These are phyloP conservation scores for Yponomeuta plumbellus DNA, from an alignment of 2,888 invertebrate species.

Conservation along the genomic window DNA sequence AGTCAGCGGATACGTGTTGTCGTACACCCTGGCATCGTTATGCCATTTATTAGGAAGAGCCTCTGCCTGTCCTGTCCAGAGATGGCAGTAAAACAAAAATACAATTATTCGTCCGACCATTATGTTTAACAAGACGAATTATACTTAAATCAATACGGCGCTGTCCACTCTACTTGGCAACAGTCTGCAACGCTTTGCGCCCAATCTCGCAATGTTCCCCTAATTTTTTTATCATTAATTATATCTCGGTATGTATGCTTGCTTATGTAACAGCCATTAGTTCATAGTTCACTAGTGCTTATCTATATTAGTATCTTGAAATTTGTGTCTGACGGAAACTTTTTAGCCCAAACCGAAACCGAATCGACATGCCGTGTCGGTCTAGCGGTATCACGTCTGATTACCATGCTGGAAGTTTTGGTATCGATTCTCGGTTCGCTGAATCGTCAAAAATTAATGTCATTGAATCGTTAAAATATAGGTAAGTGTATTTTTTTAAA, in stretches of 20 bases:
- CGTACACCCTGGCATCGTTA: slow-evolving; percentile 73
- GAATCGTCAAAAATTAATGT: too few relatives aligned
- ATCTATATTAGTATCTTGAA: not conserved
- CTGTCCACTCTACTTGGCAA: slow-evolving; percentile 93
- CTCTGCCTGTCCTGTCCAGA: slow-evolving; percentile 46
- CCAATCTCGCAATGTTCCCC: slow-evolving; percentile 82
- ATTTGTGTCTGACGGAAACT: too few relatives aligned
- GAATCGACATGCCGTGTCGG: too few relatives aligned
- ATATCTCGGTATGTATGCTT: slow-evolving; percentile 55
- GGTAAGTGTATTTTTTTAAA: too few relatives aligned
- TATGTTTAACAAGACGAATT: slow-evolving; percentile 82
- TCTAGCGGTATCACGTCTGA: too few relatives aligned
- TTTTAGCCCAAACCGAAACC: too few relatives aligned
- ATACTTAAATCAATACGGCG: slow-evolving; percentile 89
- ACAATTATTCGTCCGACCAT: slow-evolving; percentile 80
- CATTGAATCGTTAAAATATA: too few relatives aligned
- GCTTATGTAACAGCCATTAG: slow-evolving; percentile 55
- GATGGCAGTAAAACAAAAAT: slow-evolving; percentile 80
- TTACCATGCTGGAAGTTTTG: too few relatives aligned
- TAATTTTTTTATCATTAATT: slow-evolving; percentile 63
- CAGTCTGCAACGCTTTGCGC: slow-evolving; percentile 90
- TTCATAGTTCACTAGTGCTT: slow-evolving; percentile 34
- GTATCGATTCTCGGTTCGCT: too few relatives aligned
- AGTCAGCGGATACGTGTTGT: slow-evolving; percentile 91
- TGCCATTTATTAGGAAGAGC: slow-evolving; percentile 47